Conservation (phyloP, 2,888 invertebrate genomes). For the Cepaea hortensis region DNA sequence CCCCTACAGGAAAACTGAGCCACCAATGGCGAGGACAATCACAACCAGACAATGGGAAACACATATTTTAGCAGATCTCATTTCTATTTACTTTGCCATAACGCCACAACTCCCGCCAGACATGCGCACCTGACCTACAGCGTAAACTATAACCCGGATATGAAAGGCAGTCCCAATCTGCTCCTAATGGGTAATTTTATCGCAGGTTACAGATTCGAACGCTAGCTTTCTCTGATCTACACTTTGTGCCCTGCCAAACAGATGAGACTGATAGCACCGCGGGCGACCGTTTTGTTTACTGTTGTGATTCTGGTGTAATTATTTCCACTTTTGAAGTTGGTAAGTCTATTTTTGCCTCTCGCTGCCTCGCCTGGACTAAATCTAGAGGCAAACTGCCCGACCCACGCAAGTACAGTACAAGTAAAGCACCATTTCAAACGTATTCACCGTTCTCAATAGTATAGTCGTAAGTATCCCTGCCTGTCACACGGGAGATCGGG, state of each 20-base stretch:
- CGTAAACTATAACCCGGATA: slow-evolving; percentile 19
- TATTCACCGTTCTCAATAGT: no score
- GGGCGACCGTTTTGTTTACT: slow-evolving; percentile 9
- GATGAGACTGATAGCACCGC: slow-evolving; percentile 21
- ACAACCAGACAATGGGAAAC: background rate
- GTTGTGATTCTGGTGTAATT: background rate
- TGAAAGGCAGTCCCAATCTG: slow-evolving; percentile 24
- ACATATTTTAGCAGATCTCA: background rate
- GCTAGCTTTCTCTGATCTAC: slow-evolving; percentile 37
- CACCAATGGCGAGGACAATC: background rate
- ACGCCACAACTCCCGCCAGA: slow-evolving; percentile 1
- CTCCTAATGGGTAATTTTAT: slow-evolving; percentile 48
- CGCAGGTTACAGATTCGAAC: slow-evolving; percentile 46
- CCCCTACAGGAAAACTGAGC: background rate
- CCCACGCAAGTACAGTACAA: no score
- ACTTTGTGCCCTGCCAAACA: slow-evolving; percentile 36
- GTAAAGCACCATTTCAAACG: no score
- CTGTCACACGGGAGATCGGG: no score
- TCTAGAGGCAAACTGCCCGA: no score
- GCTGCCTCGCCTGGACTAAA: no score
- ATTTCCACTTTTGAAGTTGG: no score
- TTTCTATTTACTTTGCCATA: slow-evolving; percentile 14
- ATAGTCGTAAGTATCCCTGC: no score
- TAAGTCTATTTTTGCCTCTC: no score
- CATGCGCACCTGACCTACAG: background rate